Percentiles rank a stretch among this genome's conserved stretches.
phyloP scores from a whole-genome alignment of 2,113 vertebrate genomes.

The Brevimyrus niger region DNA sequence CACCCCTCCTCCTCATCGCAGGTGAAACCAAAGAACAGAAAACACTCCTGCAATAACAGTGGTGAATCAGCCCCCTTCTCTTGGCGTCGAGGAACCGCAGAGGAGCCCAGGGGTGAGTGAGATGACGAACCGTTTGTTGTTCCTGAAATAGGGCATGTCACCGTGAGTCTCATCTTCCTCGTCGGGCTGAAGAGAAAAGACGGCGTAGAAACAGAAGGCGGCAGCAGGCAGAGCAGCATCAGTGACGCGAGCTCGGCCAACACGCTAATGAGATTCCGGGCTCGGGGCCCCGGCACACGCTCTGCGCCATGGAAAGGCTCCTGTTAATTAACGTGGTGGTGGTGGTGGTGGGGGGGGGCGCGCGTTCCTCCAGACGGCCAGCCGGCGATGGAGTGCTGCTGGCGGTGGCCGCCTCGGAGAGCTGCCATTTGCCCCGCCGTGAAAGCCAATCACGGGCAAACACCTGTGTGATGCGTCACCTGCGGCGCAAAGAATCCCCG shows the following conservation, averaged over 20 bases:
- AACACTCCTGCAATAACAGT: background rate
- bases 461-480: background rate
- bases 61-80: background rate
- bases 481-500: background rate
- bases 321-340: background rate
- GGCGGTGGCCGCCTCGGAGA: background rate
- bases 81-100: background rate
- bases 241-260: too few species aligned
- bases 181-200: background rate
- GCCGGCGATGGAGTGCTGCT: background rate
- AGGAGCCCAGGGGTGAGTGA: too few species aligned
- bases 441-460: background rate
- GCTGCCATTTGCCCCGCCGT: background rate
- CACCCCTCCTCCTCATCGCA: background rate
- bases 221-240: background rate
- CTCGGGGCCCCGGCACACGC: background rate
- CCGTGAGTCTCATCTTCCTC: background rate
- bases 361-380: background rate
- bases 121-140: background rate
- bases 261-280: background rate
- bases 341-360: background rate
- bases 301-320: background rate
- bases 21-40: background rate
- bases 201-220: background rate
- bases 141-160: conserved; percentile 3